Base-by-base conservation (phyloP, 1,140 invertebrate species). In the Eumaeus atala region DNA sequence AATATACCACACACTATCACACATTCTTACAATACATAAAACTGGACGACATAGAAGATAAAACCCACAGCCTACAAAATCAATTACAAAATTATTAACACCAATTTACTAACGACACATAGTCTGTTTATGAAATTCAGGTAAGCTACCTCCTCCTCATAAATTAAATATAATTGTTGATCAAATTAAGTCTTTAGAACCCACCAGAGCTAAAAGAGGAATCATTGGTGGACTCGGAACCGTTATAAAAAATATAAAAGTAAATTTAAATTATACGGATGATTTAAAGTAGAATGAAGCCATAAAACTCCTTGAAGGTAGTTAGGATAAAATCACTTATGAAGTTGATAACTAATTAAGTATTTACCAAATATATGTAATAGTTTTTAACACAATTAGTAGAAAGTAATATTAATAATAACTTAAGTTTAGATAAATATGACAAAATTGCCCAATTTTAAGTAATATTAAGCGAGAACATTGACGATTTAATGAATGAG, bases 401-500 rank as follows among this genome's bases (percentile, higher is more conserved):
- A 42, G n/a, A 52, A 47, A 71, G 69, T 44, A 66, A 62, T 50
- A 63, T 67, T 28, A 62, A 61, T 33, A 49, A 42, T 3, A 59
- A 58, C 8, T 51, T 69, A 42, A 60, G 54, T 49, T 44, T 70
- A 51, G 56, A 65, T 28, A 67, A 66, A 61, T 64, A 64, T 34
- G 62, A 64, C 11, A 59, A 66, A 12, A 54, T 76, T 14, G 64
- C 66, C 0, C 67, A 75, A 62, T 34, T 63, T 49, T 40, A 71
- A 42, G 11, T 58, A 48, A 67, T 74, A 51, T 48, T 66, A 48
- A 51, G 57, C 9, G 65, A 74, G 52, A 72, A 74, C 9, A 58
- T 65, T 11, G 64, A 74, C 1, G 53, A 60, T n/a, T 44, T 74
- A 34, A 64, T 54, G 17, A 48, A 62, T 11, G 69, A 70, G 54